Percentiles rank a stretch among this genome's conserved stretches.
These are phyloP conservation scores for Trachelus tabidus DNA, from an alignment of 2,888 invertebrate species.

Conservation along the genomic window DNA sequence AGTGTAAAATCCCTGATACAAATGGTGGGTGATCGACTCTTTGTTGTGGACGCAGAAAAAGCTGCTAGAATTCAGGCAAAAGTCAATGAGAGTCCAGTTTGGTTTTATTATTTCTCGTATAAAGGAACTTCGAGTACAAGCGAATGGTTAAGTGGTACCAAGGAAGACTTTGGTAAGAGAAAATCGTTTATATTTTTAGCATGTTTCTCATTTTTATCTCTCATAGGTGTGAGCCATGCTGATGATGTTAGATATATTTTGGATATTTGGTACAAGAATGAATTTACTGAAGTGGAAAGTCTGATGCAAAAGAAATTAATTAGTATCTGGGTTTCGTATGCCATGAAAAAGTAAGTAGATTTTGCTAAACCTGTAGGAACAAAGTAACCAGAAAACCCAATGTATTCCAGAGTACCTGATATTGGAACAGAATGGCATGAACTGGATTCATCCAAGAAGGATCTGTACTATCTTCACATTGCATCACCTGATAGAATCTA, in stretches of 20 bases:
- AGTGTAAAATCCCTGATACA: slow-evolving; percentile 54
- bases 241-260: slow-evolving; percentile 73
- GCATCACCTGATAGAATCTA: slow-evolving; percentile 64
- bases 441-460: slow-evolving; percentile 64
- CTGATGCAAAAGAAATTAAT: slow-evolving; percentile 69
- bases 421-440: slow-evolving; percentile 64
- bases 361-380: background rate
- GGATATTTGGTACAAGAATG: slow-evolving; percentile 55
- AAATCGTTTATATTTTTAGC: background rate
- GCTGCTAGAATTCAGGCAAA: slow-evolving; percentile 72
- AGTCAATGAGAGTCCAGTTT: slow-evolving; percentile 71
- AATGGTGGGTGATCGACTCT: slow-evolving; percentile 76
- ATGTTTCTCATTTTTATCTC: background rate
- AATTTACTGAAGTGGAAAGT: slow-evolving; percentile 63
- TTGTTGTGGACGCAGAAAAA: slow-evolving; percentile 71
- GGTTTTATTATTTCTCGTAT: slow-evolving; percentile 75
- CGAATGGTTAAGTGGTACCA: background rate
- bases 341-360: slow-evolving; percentile 71
- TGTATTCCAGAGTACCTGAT: background rate
- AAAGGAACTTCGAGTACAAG: slow-evolving; percentile 69
- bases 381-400: background rate
- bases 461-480: slow-evolving; percentile 70
- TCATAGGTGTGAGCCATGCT: slow-evolving; percentile 74
- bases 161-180: background rate
- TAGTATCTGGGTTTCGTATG: slow-evolving; percentile 70